Evolutionary conservation across 1,140 invertebrate genomes (phyloP).

Genomic region (Drosophila sp.): DNA sequence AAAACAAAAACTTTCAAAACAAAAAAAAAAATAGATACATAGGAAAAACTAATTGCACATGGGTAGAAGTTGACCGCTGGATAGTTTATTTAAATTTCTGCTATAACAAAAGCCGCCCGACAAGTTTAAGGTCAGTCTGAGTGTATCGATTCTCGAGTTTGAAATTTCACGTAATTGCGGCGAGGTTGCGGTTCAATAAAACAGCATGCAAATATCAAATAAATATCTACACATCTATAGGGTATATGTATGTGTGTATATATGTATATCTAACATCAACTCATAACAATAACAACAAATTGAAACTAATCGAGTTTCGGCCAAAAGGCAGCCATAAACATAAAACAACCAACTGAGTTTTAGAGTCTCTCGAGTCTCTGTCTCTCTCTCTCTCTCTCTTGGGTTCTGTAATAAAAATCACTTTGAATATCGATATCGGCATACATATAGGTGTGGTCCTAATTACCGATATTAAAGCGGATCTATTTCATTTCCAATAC

Average conservation of each 20-base stretch:
- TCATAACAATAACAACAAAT: slow-evolving; percentile 63
- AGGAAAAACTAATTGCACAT: slow-evolving; percentile 77
- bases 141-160: slow-evolving; percentile 39
- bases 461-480: slow-evolving; percentile 81
- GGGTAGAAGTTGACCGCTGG: slow-evolving; percentile 62
- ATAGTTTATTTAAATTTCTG: slow-evolving; percentile 64
- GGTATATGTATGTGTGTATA: slow-evolving; percentile 25
- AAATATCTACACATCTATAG: slow-evolving; percentile 27
- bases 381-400: slow-evolving; percentile 22
- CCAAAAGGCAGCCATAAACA: slow-evolving; percentile 71
- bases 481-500: slow-evolving; percentile 69
- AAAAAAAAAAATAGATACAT: slow-evolving; percentile 36
- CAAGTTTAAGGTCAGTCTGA: slow-evolving; percentile 74
- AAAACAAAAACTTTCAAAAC: slow-evolving; percentile 54
- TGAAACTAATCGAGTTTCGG: slow-evolving; percentile 79
- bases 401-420: slow-evolving; percentile 73
- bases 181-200: slow-evolving; percentile 54
- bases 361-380: slow-evolving; percentile 24
- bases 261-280: slow-evolving; percentile 42
- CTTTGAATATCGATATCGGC: slow-evolving; percentile 67
- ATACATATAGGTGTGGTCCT: slow-evolving; percentile 78
- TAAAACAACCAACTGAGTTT: slow-evolving; percentile 28
- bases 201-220: slow-evolving; percentile 57
- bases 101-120: slow-evolving; percentile 69
- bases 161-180: slow-evolving; percentile 52